phyloP scores from a whole-genome alignment of 2,888 invertebrate genomes.

The Meghimatium bilineatum region DNA sequence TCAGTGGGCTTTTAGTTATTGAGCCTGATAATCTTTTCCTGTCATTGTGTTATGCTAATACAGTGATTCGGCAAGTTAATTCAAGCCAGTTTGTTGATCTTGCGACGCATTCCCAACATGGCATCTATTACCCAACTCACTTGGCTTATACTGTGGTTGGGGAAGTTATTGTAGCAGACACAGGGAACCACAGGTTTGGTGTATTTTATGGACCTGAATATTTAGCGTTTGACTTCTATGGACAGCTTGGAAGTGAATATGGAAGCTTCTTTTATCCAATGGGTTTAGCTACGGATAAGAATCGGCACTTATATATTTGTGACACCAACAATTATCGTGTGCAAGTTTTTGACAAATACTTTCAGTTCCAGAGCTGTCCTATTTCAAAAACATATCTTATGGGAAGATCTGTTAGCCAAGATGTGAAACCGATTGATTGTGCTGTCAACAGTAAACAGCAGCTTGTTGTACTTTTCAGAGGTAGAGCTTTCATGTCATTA shows the following conservation, averaged over 20 bases:
- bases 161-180: constrained; percentile 41
- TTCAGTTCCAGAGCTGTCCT: constrained; percentile 35
- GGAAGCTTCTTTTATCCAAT: constrained; percentile 46
- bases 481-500: constrained; percentile 31
- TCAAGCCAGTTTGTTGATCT: constrained; percentile 34
- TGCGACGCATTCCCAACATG: constrained; percentile 30
- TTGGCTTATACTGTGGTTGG: constrained; percentile 5
- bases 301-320: constrained; percentile 38
- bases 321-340: constrained; percentile 44
- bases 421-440: constrained; percentile 50
- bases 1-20: constrained; percentile 33
- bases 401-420: constrained; percentile 35
- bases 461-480: constrained; percentile 37
- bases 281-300: constrained; percentile 35
- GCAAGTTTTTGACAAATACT: constrained; percentile 36
- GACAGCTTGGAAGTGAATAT: constrained; percentile 33
- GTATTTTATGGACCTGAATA: constrained; percentile 38
- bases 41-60: constrained; percentile 38
- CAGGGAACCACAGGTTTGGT: constrained; percentile 43
- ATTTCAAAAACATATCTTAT: constrained; percentile 38
- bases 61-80: constrained; percentile 22
- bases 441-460: constrained; percentile 30
- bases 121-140: constrained; percentile 42
- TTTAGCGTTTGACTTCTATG: constrained; percentile 35
- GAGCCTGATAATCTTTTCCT: constrained; percentile 19